Conservation (phyloP, 2,797 vertebrate genomes). For the Sebastes variabilis region DNA sequence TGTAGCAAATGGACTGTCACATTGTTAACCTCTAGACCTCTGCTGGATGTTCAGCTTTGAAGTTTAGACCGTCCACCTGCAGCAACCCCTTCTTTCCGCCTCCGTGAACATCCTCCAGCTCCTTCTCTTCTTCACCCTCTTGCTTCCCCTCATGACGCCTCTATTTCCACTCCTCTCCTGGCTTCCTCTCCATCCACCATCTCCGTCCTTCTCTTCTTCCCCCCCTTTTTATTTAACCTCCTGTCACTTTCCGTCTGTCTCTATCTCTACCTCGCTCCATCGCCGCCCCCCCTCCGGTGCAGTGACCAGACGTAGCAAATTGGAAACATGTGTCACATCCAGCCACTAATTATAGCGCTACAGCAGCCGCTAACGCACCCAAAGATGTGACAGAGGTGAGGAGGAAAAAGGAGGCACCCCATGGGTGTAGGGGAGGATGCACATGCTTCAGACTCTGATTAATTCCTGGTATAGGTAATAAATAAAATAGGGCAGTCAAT, state of each 20-base stretch:
- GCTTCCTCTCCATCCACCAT: not conserved
- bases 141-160: not conserved
- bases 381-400: conserved; percentile 55
- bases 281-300: conserved; percentile 7
- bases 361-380: conserved; percentile 47
- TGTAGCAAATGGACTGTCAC: conserved; percentile 66
- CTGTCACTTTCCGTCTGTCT: conserved; percentile 58
- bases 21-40: conserved; percentile 68
- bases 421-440: not conserved
- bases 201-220: not conserved
- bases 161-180: not conserved
- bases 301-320: conserved; percentile 76
- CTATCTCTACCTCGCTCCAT: conserved; percentile 53
- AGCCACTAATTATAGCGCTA: conserved; percentile 74
- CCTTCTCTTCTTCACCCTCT: not conserved
- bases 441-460: not conserved
- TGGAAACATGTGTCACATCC: conserved; percentile 83
- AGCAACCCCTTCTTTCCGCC: conserved; percentile 33
- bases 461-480: not conserved
- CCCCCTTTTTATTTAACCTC: not conserved
- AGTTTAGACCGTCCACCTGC: conserved; percentile 63
- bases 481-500: not conserved
- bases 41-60: conserved; percentile 64
- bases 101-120: conserved; percentile 23
- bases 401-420: conserved; percentile 5